Conservation (phyloP, 2,113 vertebrate genomes). For the Ailurus styani region DNA sequence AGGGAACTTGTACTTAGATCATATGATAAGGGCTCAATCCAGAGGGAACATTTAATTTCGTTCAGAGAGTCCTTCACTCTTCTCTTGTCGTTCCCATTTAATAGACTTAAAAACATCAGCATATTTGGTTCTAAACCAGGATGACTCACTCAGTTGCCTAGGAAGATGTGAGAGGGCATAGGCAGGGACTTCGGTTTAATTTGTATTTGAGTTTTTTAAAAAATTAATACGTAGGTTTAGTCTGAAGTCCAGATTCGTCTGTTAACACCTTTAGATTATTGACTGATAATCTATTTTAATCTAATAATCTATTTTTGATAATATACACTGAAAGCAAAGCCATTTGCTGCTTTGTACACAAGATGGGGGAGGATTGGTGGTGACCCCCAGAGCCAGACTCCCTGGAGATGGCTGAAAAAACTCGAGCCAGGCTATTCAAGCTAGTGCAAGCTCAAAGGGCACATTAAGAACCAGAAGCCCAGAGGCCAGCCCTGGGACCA, state of each 20-base stretch:
- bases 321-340: slow-evolving; percentile 28
- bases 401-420: not conserved
- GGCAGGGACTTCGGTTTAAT: not conserved
- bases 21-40: not conserved
- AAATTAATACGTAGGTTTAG: not conserved
- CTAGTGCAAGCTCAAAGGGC: not conserved
- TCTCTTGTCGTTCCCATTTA: not conserved
- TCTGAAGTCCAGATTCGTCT: not conserved
- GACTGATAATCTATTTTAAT: not conserved
- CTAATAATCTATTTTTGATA: not conserved
- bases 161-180: not conserved
- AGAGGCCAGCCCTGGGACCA: rapidly evolving
- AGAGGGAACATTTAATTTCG: not conserved
- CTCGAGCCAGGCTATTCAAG: not conserved
- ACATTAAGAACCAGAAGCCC: not conserved
- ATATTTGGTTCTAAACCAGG: slow-evolving; percentile 3
- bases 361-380: not conserved
- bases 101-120: not conserved
- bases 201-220: not conserved
- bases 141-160: not conserved
- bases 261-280: not conserved
- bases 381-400: not conserved
- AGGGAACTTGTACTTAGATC: not conserved
- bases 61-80: not conserved
- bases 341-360: not conserved